phyloP scores from a whole-genome alignment of 2,888 invertebrate genomes.

The Patella caerulea region DNA sequence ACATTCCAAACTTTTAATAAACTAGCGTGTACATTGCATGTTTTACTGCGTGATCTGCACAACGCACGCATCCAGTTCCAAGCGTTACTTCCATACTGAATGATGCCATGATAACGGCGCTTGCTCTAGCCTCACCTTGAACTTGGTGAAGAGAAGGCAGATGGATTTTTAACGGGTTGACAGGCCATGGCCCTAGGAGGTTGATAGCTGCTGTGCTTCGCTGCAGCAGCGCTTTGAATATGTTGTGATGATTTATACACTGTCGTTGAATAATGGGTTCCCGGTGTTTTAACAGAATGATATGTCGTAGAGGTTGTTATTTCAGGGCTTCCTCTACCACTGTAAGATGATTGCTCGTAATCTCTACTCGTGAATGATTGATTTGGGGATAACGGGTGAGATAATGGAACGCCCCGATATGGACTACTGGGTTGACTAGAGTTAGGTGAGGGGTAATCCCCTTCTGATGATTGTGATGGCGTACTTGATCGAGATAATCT shows the following conservation, averaged over 20 bases:
- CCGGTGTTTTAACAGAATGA: slow-evolving; percentile 45
- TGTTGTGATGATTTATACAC: slow-evolving; percentile 46
- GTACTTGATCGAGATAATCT: slow-evolving; percentile 49
- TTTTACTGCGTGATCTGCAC: not conserved
- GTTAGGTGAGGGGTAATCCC: slow-evolving; percentile 38
- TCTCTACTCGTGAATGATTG: slow-evolving; percentile 15
- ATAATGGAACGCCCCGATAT: slow-evolving; percentile 26
- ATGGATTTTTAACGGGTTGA: slow-evolving; percentile 66
- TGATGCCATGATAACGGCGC: slow-evolving; percentile 9
- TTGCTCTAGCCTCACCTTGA: slow-evolving; percentile 37
- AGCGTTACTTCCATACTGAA: slow-evolving; percentile 7
- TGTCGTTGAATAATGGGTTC: slow-evolving; percentile 55
- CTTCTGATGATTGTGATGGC: slow-evolving; percentile 58
- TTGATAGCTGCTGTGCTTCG: slow-evolving; percentile 71
- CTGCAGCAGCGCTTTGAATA: slow-evolving; percentile 49
- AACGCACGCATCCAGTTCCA: not conserved
- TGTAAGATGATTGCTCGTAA: slow-evolving; percentile 24
- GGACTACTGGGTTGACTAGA: slow-evolving; percentile 28
- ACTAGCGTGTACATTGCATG: slow-evolving; percentile 22
- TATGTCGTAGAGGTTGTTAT: slow-evolving; percentile 42
- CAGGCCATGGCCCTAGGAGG: slow-evolving; percentile 74
- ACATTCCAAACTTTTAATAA: slow-evolving; percentile 9
- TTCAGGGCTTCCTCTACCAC: slow-evolving; percentile 33
- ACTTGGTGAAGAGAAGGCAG: slow-evolving; percentile 23
- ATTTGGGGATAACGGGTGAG: slow-evolving; percentile 26